Evolutionary conservation across 2,113 vertebrate species (phyloP), one percentile per base, ranked within the genome.

Genomic region (Mustelus asterias): DNA sequence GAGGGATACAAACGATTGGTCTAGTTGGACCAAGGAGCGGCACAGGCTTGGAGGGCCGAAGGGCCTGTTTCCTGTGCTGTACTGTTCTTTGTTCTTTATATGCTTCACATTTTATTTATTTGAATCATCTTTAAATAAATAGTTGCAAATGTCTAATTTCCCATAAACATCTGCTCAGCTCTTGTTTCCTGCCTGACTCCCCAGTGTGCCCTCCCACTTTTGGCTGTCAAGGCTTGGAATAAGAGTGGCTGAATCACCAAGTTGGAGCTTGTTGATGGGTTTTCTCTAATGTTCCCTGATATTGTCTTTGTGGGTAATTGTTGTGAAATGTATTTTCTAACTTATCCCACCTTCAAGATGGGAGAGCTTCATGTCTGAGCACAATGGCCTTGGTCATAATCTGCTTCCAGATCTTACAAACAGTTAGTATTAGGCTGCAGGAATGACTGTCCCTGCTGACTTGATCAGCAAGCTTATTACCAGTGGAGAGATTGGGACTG

Each of bases 281-380:
- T 54, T 58, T 29, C 54, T 9, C 24, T 14, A 26, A 58, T 88
- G 85, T 58, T 58, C 22, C 48, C 54, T 48, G 83, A 22, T 48
- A 20, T 83, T 41, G 14, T 9, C 9, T 44, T 24, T 70, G 69
- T 22, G 22, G 58, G 54, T 58, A 48, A 88, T 88, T 88, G 48
- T 58, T 48, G 85, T 29, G 85, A 26, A 88, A 54, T 88, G 48
- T 88, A 54, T 88, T 88, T 88, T 88, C 85, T 48, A 88, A 88
- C 20, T 41, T 22, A 24, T 24, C 85, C 85, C 4, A 16, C 80
- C 80, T 83, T 20, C 14, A 41, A 83, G 20, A 26, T 88, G 85
- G 48, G 54, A 88, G 41, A 22, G 48, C 48, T 88, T 88, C 48
- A 26, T 22, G 26, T 88, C 41, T 88, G 44, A 26, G 41, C 44